Percentiles rank a stretch among this genome's conserved stretches.
Conservation (phyloP, 2,797 vertebrate genomes). For the Sebastes elongatus region DNA sequence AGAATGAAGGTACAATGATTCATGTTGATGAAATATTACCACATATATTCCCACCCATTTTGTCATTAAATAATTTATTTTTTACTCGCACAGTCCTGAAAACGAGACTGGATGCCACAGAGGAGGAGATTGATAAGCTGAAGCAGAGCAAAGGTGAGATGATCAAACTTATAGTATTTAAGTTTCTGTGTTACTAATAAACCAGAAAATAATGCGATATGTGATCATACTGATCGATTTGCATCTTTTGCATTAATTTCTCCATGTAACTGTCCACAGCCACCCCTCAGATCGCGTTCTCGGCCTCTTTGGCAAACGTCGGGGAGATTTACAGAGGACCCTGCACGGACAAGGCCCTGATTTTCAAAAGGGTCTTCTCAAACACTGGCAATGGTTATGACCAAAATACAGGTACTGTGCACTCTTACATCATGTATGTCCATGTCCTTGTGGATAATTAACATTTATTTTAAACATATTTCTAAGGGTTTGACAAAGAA, state of each 20-base stretch:
- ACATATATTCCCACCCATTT: background rate
- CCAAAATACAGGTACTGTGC: slow-evolving; percentile 30
- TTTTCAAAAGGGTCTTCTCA: slow-evolving; percentile 51
- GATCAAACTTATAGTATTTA: background rate
- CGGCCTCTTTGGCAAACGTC: slow-evolving; percentile 19
- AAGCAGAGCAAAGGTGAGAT: slow-evolving; percentile 73
- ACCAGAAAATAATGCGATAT: background rate
- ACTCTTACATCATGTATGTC: background rate
- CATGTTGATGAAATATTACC: background rate
- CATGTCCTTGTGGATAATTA: background rate
- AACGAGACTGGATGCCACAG: slow-evolving; percentile 1
- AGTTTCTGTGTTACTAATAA: background rate
- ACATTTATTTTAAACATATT: background rate
- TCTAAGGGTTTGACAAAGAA: background rate
- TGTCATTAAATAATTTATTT: background rate
- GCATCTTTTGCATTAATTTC: background rate
- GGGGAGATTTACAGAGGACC: slow-evolving; percentile 42
- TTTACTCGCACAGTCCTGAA: slow-evolving; percentile 5
- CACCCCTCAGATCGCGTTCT: slow-evolving; percentile 29
- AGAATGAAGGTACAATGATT: slow-evolving; percentile 30
- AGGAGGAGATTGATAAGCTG: slow-evolving; percentile 10
- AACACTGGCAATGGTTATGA: slow-evolving; percentile 36
- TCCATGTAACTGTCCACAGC: background rate
- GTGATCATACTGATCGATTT: background rate
- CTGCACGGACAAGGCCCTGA: slow-evolving; percentile 26